Evolutionary conservation across 2,797 vertebrate species (phyloP).

Genomic region (Microchirus variegatus): DNA sequence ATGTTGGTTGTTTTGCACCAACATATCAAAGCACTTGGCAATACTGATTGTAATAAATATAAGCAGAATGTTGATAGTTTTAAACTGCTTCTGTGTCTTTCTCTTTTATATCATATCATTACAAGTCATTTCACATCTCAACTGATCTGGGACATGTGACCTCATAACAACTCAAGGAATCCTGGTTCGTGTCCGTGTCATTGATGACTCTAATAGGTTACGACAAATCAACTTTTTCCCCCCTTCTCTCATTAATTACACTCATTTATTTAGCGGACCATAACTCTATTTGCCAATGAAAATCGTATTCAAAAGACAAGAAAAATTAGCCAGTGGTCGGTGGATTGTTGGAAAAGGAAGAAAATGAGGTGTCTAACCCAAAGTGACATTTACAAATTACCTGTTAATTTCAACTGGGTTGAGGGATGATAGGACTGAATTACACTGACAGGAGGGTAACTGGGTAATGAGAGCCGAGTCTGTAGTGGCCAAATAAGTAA

Average conservation of each 20-base stretch:
- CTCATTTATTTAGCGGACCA: slow-evolving; percentile 97
- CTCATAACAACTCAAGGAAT: slow-evolving; percentile 84
- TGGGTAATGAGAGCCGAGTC: slow-evolving; percentile 89
- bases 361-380: slow-evolving; percentile 99
- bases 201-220: slow-evolving; percentile 91
- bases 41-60: too few species aligned
- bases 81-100: too few species aligned
- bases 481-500: slow-evolving; percentile 87
- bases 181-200: slow-evolving; percentile 91
- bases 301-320: slow-evolving; percentile 98
- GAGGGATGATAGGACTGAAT: slow-evolving; percentile 98
- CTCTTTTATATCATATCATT: slow-evolving; percentile 29
- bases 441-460: slow-evolving; percentile 93
- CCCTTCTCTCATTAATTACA: slow-evolving; percentile 90
- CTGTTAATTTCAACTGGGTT: slow-evolving; percentile 99
- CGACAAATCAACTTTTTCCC: slow-evolving; percentile 83
- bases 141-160: slow-evolving; percentile 85
- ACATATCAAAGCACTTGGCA: too few species aligned
- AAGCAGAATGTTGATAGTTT: too few species aligned
- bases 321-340: slow-evolving; percentile 93
- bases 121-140: slow-evolving; percentile 86
- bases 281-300: slow-evolving; percentile 99
- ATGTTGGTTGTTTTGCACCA: too few species aligned
- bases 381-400: slow-evolving; percentile 99
- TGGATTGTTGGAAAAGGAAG: slow-evolving; percentile 94